phyloP scores from a whole-genome alignment of 30 jellyfish, hydroid and myxozoan species.

The Haliclystus octoradiatus region DNA sequence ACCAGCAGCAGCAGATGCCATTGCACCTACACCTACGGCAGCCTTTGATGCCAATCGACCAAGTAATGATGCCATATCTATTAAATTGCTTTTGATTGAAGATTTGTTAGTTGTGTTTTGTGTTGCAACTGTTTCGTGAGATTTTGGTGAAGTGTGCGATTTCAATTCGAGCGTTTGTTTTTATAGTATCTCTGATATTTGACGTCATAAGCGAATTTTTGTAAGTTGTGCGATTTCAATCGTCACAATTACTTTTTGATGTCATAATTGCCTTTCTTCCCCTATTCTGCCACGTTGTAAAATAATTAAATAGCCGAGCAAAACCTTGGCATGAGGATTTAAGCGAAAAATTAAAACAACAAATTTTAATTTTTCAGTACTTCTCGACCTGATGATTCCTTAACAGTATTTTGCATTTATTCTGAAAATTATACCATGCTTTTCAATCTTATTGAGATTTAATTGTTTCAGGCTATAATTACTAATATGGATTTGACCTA shows the following conservation, averaged over 20 bases:
- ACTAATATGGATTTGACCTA: no score
- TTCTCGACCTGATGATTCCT: no score
- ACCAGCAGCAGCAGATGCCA: conserved; percentile 1
- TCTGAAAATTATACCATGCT: neutral
- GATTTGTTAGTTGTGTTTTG: neutral
- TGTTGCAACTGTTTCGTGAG: neutral
- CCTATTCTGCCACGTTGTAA: neutral
- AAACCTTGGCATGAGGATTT: neutral
- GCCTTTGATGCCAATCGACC: neutral
- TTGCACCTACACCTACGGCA: neutral
- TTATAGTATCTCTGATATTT: neutral
- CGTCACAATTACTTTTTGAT: neutral
- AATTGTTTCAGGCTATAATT: no score
- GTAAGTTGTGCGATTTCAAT: neutral
- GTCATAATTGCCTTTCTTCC: neutral
- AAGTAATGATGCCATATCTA: neutral
- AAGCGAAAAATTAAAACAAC: no score
- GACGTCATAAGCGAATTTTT: neutral
- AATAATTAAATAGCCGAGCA: neutral
- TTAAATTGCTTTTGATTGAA: neutral
- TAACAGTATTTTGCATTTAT: neutral
- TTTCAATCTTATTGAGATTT: no score
- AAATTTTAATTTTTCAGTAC: no score
- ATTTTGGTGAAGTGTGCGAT: neutral
- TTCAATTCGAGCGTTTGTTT: neutral